These are phyloP conservation scores for Caranx melampygus DNA, from an alignment of 2,113 vertebrate genomes.

Conservation along the genomic window DNA sequence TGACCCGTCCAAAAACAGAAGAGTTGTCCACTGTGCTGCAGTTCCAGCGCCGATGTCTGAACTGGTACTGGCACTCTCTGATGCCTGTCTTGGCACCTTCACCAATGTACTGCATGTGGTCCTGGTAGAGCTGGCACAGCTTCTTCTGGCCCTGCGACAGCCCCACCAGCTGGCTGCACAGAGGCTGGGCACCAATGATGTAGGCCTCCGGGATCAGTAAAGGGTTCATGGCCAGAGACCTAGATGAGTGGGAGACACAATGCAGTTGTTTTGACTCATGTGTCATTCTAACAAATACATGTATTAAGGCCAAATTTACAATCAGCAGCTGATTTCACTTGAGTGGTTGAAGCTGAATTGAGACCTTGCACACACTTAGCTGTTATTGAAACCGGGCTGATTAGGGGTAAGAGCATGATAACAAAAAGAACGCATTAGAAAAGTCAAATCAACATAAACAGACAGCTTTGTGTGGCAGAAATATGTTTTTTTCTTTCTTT, in stretches of 20 bases:
- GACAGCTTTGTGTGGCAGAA: neutral
- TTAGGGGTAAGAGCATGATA: neutral
- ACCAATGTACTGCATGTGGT: conserved; percentile 98
- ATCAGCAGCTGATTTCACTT: conserved; percentile 36
- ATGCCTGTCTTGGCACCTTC: conserved; percentile 97
- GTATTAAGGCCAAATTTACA: conserved; percentile 19
- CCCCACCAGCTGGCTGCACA: conserved; percentile 96
- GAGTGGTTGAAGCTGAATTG: conserved; percentile 23
- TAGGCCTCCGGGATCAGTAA: conserved; percentile 97
- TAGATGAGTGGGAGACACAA: conserved; percentile 63
- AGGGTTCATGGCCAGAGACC: conserved; percentile 97
- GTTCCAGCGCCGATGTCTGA: conserved; percentile 97
- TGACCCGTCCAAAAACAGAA: conserved; percentile 94
- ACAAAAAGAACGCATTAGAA: neutral
- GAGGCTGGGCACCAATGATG: conserved; percentile 98
- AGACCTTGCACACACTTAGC: neutral
- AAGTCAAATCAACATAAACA: neutral
- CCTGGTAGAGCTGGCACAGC: conserved; percentile 98
- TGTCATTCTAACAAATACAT: conserved; percentile 11
- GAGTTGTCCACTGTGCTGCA: conserved; percentile 97
- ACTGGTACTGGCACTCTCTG: conserved; percentile 97
- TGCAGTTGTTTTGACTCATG: conserved; percentile 49
- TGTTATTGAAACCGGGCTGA: conserved; percentile 14
- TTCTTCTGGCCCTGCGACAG: conserved; percentile 97
- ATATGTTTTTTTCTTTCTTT: neutral